phyloP scores from a whole-genome alignment of 92 coral and sea anemone species.

The Actinernus sp. region DNA sequence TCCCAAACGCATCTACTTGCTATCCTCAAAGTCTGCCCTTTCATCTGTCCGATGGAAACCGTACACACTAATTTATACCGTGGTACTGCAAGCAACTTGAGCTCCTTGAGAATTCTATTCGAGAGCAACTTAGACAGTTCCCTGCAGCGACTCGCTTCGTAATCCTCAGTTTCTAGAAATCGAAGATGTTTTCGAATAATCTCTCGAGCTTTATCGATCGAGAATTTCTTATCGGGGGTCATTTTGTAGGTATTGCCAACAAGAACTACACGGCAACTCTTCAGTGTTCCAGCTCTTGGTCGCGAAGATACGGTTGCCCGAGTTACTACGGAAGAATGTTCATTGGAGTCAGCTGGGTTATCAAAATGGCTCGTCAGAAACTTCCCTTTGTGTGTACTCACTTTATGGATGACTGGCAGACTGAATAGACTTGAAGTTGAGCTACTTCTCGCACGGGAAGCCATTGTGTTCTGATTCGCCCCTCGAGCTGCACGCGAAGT shows the following conservation, averaged over 20 bases:
- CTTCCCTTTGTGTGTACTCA: conserved; percentile 50
- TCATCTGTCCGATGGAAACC: conserved; percentile 86
- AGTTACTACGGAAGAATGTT: conserved; percentile 55
- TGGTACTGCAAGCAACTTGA: conserved; percentile 73
- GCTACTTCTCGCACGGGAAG: conserved; percentile 56
- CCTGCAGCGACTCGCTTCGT: conserved; percentile 78
- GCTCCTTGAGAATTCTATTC: conserved; percentile 76
- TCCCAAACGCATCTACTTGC: conserved; percentile 97
- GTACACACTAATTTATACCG: conserved; percentile 90
- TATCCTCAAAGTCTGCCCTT: conserved; percentile 78
- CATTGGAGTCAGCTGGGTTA: conserved; percentile 66
- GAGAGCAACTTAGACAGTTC: conserved; percentile 82
- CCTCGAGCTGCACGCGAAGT: neutral
- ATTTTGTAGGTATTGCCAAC: conserved; percentile 85
- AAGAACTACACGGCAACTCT: neutral
- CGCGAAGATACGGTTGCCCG: conserved; percentile 40
- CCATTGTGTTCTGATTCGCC: neutral
- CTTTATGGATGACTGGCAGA: conserved; percentile 56
- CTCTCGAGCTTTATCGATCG: conserved; percentile 49
- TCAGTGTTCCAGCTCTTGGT: conserved; percentile 28
- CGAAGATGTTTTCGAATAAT: conserved; percentile 82
- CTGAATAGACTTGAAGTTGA: conserved; percentile 81
- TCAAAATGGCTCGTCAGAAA: conserved; percentile 75
- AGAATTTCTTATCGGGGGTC: conserved; percentile 75
- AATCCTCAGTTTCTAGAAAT: conserved; percentile 62